phyloP scores from a whole-genome alignment of 2,888 invertebrate species.

The Rhorus exstirpatorius region DNA sequence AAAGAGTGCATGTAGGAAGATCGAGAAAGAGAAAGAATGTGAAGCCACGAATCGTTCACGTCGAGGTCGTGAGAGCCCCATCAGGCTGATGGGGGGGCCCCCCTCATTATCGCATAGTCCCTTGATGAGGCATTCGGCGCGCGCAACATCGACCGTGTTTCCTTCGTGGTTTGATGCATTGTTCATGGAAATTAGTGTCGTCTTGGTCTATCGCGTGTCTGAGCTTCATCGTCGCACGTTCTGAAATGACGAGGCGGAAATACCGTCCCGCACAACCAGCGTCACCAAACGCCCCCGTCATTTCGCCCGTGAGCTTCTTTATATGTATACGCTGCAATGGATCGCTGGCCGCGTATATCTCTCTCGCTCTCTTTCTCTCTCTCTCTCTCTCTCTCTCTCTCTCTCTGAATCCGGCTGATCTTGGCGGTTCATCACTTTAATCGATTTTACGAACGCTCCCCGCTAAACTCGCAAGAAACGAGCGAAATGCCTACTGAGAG shows the following conservation, averaged over 20 bases:
- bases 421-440: conserved; percentile 81
- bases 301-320: conserved; percentile 12
- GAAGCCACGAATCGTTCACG: conserved; percentile 54
- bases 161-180: conserved; percentile 77
- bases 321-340: conserved; percentile 13
- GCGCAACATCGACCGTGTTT: conserved; percentile 40
- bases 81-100: conserved; percentile 32
- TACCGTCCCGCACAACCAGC: neutral
- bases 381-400: conserved; percentile 58
- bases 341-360: conserved; percentile 16
- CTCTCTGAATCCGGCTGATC: conserved; percentile 50
- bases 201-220: conserved; percentile 64
- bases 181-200: conserved; percentile 76
- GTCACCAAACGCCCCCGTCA: conserved; percentile 53
- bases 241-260: conserved; percentile 21
- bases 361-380: neutral
- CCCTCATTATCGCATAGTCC: conserved; percentile 74
- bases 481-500: conserved; percentile 77
- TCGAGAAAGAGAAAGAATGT: conserved; percentile 7
- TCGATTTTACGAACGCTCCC: conserved; percentile 77
- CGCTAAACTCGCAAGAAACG: conserved; percentile 55
- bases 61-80: conserved; percentile 24
- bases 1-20: conserved; percentile 28
- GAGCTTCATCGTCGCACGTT: conserved; percentile 47
- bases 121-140: conserved; percentile 77